These are phyloP conservation scores for Ochotona princeps DNA, from an alignment of 2,113 vertebrate species.

Conservation along the genomic window DNA sequence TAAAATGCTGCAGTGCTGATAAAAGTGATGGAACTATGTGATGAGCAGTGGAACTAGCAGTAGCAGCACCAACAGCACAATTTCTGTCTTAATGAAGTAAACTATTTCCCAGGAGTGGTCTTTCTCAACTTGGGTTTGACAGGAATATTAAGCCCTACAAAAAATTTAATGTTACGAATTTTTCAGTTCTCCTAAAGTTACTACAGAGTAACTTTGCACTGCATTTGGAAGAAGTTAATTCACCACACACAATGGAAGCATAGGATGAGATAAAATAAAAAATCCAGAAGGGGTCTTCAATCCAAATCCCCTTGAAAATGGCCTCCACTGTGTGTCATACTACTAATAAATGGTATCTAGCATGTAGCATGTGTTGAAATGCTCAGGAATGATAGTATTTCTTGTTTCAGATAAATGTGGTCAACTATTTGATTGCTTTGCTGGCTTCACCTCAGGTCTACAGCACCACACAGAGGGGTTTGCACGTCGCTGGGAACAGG, in stretches of 20 bases:
- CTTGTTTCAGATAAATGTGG: background rate
- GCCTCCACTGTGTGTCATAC: background rate
- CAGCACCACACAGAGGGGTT: background rate
- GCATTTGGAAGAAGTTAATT: background rate
- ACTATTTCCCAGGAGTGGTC: background rate
- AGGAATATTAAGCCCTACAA: background rate
- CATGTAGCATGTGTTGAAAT: background rate
- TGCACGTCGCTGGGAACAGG: background rate
- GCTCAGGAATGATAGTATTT: background rate
- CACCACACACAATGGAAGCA: background rate
- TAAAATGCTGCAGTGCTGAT: background rate
- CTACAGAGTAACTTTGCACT: background rate
- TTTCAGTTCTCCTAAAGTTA: background rate
- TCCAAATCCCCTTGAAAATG: background rate
- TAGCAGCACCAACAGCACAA: background rate
- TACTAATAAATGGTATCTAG: background rate
- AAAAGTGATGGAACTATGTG: background rate
- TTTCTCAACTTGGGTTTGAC: background rate
- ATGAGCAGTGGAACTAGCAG: background rate
- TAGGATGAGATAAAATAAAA: background rate
- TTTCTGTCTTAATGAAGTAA: background rate
- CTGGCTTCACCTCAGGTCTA: background rate
- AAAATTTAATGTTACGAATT: background rate
- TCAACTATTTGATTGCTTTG: background rate
- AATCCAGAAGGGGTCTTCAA: background rate